A percentile compares a stretch with the other conserved stretches of the same genome.
phyloP scores from a whole-genome alignment of 2,113 vertebrate species.

The Amblyopsis rosae region DNA sequence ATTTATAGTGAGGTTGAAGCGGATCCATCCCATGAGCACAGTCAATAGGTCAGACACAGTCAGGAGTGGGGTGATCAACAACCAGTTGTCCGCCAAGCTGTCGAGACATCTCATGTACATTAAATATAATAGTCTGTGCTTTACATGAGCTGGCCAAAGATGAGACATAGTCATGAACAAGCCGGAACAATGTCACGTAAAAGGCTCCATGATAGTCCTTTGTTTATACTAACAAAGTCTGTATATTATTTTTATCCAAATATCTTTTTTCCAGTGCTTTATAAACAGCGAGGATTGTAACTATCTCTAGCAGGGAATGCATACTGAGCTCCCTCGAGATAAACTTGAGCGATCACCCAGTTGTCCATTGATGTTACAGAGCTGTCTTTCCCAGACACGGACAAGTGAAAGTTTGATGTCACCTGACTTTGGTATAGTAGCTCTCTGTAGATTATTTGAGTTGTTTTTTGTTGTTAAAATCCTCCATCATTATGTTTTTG shows the following conservation, averaged over 20 bases:
- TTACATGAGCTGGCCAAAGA: constrained; percentile 36
- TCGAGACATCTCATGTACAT: constrained; percentile 14
- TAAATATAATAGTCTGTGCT: constrained; percentile 11
- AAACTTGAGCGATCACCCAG: constrained; percentile 23
- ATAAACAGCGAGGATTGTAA: constrained; percentile 80
- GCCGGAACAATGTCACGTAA: constrained; percentile 22
- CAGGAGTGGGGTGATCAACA: constrained; percentile 16
- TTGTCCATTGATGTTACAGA: constrained; percentile 35
- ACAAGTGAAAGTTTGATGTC: constrained; percentile 24
- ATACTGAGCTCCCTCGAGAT: constrained; percentile 23
- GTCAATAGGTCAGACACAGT: constrained; percentile 18
- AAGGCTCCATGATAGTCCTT: constrained; percentile 44
- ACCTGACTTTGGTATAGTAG: constrained; percentile 22
- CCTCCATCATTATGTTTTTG: constrained; percentile 57
- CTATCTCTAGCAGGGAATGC: constrained; percentile 56
- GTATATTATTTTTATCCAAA: constrained; percentile 71
- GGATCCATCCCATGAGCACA: constrained; percentile 28
- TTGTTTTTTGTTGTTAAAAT: constrained; percentile 47
- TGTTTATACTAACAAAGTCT: constrained; percentile 41
- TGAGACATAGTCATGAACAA: constrained; percentile 20
- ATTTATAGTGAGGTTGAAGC: constrained; percentile 39
- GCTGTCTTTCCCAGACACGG: constrained; percentile 48
- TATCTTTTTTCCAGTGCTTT: constrained; percentile 79
- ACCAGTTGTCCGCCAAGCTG: constrained; percentile 40
- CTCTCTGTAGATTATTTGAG: constrained; percentile 14